Conservation (phyloP, 2,113 vertebrate genomes). For the Lasiurus borealis region DNA sequence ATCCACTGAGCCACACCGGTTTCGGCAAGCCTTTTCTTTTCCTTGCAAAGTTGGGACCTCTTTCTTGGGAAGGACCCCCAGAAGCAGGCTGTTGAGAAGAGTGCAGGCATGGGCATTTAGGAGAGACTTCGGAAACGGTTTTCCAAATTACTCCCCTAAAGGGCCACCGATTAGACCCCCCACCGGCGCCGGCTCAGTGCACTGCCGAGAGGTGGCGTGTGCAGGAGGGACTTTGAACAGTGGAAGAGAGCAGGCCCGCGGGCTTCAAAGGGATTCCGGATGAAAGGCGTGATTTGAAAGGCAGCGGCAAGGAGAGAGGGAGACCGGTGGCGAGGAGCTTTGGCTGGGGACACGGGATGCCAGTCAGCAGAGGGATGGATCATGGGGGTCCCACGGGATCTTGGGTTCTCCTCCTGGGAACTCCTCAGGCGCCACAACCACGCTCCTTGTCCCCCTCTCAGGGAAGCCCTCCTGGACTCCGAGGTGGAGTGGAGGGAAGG, state of each 20-base stretch:
- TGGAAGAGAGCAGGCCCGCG: not conserved
- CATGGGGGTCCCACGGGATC: not conserved
- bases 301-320: not conserved
- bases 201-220: not conserved
- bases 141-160: slow-evolving; percentile 27
- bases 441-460: not conserved
- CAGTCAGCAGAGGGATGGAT: not conserved
- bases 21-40: too few relatives aligned
- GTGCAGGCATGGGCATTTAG: not conserved
- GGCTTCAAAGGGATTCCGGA: slow-evolving; percentile 38
- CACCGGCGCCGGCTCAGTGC: not conserved
- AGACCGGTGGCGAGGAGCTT: not conserved
- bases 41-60: slow-evolving; percentile 10
- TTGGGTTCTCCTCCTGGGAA: not conserved
- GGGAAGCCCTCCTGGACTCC: not conserved
- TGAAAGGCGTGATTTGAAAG: slow-evolving; percentile 31
- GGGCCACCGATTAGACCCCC: not conserved
- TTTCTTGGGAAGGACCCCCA: not conserved
- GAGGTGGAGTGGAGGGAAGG: not conserved
- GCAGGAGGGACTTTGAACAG: slow-evolving; percentile 19
- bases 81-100: not conserved
- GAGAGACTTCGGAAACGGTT: not conserved
- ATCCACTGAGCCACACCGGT: too few relatives aligned
- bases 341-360: not conserved
- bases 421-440: not conserved